Conservation (phyloP, 2,888 invertebrate species). For the Synanthedon andrenaeformis region DNA sequence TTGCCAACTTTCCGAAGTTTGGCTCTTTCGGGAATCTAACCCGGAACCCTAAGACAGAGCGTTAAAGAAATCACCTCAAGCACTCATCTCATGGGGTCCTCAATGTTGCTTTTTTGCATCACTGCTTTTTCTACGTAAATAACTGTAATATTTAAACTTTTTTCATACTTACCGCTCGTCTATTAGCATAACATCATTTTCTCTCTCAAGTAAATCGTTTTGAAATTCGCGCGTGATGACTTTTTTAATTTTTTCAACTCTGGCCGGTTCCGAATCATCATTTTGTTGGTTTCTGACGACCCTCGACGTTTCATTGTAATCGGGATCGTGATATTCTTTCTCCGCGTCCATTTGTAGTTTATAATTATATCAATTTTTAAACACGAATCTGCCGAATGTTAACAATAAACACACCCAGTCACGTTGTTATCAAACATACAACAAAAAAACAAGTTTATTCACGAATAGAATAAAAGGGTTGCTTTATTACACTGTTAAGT, state of each 20-base stretch:
- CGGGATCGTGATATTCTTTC: conserved; percentile 72
- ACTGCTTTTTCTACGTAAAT: no score
- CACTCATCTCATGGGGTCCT: no score
- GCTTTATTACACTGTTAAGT: no score
- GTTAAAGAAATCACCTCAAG: no score
- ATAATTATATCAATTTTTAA: conserved; percentile 13
- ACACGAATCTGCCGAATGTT: conserved; percentile 15
- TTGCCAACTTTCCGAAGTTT: no score
- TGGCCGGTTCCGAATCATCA: conserved; percentile 41
- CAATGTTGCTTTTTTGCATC: no score
- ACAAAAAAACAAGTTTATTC: conserved; percentile 18
- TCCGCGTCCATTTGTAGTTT: conserved; percentile 43
- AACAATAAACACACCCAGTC: conserved; percentile 30
- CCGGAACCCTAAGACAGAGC: no score
- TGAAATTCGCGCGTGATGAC: conserved; percentile 80
- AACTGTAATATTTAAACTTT: no score
- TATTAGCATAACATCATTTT: conserved; percentile 78
- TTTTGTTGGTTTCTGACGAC: conserved; percentile 29
- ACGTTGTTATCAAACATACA: conserved; percentile 2
- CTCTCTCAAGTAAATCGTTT: conserved; percentile 75
- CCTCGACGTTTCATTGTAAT: conserved; percentile 52
- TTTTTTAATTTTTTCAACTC: conserved; percentile 62
- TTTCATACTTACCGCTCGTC: conserved; percentile 70
- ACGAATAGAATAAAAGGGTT: no score
- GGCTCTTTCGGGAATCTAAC: no score